Evolutionary conservation across 1,140 invertebrate genomes (phyloP).

Genomic region (Cydia fagiglandana): DNA sequence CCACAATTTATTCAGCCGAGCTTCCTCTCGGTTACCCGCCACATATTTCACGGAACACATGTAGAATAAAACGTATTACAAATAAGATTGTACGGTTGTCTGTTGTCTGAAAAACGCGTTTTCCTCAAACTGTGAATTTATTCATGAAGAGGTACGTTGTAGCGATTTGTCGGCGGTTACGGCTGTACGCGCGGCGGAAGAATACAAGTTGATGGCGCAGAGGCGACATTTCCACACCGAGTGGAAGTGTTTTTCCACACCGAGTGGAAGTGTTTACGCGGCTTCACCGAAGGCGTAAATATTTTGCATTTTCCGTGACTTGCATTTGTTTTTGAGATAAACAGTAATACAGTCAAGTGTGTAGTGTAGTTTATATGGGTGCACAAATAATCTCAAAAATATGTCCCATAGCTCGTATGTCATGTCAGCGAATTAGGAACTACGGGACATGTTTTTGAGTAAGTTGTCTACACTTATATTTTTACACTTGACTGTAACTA

Average conservation of each 20-base stretch:
- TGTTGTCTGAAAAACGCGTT: slow-evolving; percentile 27
- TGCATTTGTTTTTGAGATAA: slow-evolving; percentile 10
- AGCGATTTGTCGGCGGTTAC: slow-evolving; percentile 27
- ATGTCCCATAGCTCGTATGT: too few relatives aligned
- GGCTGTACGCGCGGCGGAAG: slow-evolving; percentile 8
- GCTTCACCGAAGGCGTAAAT: background rate
- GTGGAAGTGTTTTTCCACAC: background rate
- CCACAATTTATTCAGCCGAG: slow-evolving; percentile 19
- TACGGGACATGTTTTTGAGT: too few relatives aligned
- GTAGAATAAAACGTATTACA: slow-evolving; percentile 32
- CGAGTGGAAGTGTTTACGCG: background rate
- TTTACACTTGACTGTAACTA: too few relatives aligned
- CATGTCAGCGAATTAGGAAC: too few relatives aligned
- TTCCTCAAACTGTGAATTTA: slow-evolving; percentile 31
- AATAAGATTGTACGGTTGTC: slow-evolving; percentile 28
- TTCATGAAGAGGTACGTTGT: slow-evolving; percentile 25
- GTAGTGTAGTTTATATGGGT: too few relatives aligned
- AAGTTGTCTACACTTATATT: too few relatives aligned
- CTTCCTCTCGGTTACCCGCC: slow-evolving; percentile 5
- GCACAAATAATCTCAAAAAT: too few relatives aligned
- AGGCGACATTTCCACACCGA: slow-evolving; percentile 8
- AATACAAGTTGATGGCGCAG: background rate
- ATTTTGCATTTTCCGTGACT: background rate
- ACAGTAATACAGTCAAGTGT: background rate
- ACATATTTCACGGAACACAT: slow-evolving; percentile 31